Base-by-base conservation (phyloP, 2,888 invertebrate genomes). In the Anoncus sp. region DNA sequence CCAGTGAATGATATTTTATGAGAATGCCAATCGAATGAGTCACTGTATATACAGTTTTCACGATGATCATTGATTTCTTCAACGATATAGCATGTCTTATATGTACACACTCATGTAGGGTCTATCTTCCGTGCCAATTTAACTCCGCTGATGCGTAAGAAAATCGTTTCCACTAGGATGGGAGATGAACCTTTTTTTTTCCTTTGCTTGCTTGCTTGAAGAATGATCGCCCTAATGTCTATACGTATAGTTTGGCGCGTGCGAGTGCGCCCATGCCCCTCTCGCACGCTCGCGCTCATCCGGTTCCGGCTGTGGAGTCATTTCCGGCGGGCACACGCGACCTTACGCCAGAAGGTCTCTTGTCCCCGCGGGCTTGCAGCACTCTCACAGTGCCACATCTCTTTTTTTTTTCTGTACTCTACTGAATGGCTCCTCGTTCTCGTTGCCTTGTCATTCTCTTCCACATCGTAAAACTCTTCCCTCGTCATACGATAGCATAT, bases 321-420 rank as follows among this genome's bases (percentile, higher is more conserved):
- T 84, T 84, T 84, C 84, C 84, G 81, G 80, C 65, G 38, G 80
- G 75, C 83, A 83, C 83, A 83, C 84, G 83, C 79, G 83, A 81
- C 84, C 77, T 72, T 75, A 71, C 40, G 3, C 18, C 49, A 22
- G 60, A 75, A 72, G 78, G 75, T 53, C 70, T 60, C 45, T 16
- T 22, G 71, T 57, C 59, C 70, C 59, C 47, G 24, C 53, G n/a
- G 14, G 45, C n/a, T 22, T n/a, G n/a, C 31, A 14, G 20, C 14
- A 10, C 49, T 66, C n/a, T 45, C 12, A 31, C 35, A 16, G 16
- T 20, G 38, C 27, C 18, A 9, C 6, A n/a, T 43, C 2, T 27
- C 27, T 47, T 49, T 31, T 57, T 69, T 45, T n/a, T n/a, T n/a
- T n/a, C n/a, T n/a, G n/a, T 27, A 20, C 43, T 14, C 24, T 27